These are phyloP conservation scores for Crenichthys baileyi DNA, from an alignment of 2,797 vertebrate species.

Conservation along the genomic window DNA sequence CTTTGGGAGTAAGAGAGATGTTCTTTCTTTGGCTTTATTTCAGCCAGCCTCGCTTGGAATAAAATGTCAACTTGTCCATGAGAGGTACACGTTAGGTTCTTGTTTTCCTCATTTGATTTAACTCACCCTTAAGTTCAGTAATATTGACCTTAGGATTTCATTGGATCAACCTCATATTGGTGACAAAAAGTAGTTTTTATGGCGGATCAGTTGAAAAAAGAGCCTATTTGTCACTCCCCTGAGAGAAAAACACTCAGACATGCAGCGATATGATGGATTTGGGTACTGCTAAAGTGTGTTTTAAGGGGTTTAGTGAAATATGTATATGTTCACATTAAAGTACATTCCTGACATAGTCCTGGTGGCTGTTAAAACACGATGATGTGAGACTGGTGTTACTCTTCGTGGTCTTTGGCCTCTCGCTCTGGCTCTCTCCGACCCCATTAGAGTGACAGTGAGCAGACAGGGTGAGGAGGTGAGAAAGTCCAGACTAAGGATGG, in stretches of 20 bases:
- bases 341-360: constrained; percentile 81
- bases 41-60: constrained; percentile 57
- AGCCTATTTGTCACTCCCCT: constrained; percentile 12
- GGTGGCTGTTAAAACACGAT: constrained; percentile 75
- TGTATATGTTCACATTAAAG: constrained; percentile 77
- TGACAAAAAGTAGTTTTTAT: background rate
- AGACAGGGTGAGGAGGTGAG: constrained; percentile 81
- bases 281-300: constrained; percentile 45
- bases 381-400: constrained; percentile 79
- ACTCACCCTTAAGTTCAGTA: background rate
- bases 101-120: constrained; percentile 18
- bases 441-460: constrained; percentile 86
- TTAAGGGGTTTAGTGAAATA: constrained; percentile 73
- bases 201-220: constrained; percentile 5
- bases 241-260: constrained; percentile 25
- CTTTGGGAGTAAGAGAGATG: constrained; percentile 77
- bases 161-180: background rate
- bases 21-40: constrained; percentile 72
- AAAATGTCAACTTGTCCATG: constrained; percentile 70
- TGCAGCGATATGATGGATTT: constrained; percentile 48
- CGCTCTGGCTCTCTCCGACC: constrained; percentile 64
- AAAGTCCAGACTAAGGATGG: constrained; percentile 76
- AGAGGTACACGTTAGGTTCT: constrained; percentile 38
- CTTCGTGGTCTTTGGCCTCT: constrained; percentile 53
- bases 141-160: background rate